Percentiles rank a stretch among this genome's conserved stretches.
These are phyloP conservation scores for Leptobrachium leishanense DNA, from an alignment of 2,113 vertebrate genomes.

Conservation along the genomic window DNA sequence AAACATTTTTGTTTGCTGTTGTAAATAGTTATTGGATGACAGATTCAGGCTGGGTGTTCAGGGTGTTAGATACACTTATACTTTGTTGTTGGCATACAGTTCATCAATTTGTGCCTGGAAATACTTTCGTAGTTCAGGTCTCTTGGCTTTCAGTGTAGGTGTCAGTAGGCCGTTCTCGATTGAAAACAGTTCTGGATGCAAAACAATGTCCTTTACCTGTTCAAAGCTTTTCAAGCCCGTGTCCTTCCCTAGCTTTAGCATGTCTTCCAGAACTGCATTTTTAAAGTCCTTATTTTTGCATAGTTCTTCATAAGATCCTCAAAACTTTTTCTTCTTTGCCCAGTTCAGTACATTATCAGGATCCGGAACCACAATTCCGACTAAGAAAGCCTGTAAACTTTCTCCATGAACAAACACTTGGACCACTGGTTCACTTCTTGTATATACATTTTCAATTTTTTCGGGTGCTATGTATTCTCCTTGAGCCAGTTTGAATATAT, in stretches of 20 bases:
- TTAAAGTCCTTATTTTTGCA: constrained; percentile 87
- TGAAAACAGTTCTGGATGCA: constrained; percentile 85
- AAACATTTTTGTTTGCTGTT: constrained; percentile 59
- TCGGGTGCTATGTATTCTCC: constrained; percentile 98
- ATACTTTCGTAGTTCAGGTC: constrained; percentile 76
- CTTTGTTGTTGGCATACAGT: constrained; percentile 87
- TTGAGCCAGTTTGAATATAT: constrained; percentile 97
- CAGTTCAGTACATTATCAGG: constrained; percentile 77
- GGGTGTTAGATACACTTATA: constrained; percentile 62
- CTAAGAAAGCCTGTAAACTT: constrained; percentile 90
- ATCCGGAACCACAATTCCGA: constrained; percentile 88
- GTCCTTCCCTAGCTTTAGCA: constrained; percentile 83
- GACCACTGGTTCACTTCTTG: constrained; percentile 81
- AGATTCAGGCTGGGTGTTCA: neutral
- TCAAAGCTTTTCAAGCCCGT: constrained; percentile 92
- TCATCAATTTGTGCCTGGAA: constrained; percentile 85
- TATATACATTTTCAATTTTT: constrained; percentile 91
- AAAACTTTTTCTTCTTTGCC: constrained; percentile 80
- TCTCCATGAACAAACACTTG: constrained; percentile 94
- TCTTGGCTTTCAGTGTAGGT: constrained; percentile 91
- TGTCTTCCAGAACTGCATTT: constrained; percentile 81
- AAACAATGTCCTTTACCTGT: constrained; percentile 85
- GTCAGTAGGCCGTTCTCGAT: constrained; percentile 91
- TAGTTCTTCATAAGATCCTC: constrained; percentile 81
- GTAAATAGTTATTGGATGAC: constrained; percentile 48